Evolutionary conservation across 2,888 invertebrate species (phyloP), one percentile per base, ranked within the genome.

Genomic region (Ptilodon capucinus): DNA sequence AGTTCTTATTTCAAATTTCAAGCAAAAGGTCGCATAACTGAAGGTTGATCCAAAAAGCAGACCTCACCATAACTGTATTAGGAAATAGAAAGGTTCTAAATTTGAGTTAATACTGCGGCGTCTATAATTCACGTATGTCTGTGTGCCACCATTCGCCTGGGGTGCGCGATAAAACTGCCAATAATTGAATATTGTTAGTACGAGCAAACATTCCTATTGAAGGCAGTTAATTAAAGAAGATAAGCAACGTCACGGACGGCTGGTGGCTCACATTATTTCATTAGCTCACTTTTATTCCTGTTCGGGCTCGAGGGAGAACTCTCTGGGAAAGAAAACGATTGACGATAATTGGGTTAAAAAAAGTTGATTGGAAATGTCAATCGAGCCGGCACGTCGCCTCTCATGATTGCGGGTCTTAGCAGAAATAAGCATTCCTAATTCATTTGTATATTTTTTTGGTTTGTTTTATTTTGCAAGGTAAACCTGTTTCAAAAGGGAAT

Each of bases 341-440:
- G 70, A 72, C 69, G 60, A 71, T 82, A 82, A 85, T 85, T 76
- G 78, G 74, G 69, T 79, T 71, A 68, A 73, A 68, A 75, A 73
- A 72, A 36, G 67, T 62, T 67, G 68, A 71, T 72, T 71, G 68
- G 65, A 70, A 76, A 70, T 57, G 69, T 70, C 67, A 66, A 68
- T 68, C 64, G 59, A 63, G 60, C 60, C 50, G 52, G 45, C 54
- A 50, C 49, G 51, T 55, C 50, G 47, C 17, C 13, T 32, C n/a
- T 36, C 36, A 19, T 36, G 36, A 36, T 36, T 36, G 16, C 13
- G 35, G 18, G 28, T n/a, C 5, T n/a, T 28, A 28, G n/a, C 28
- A n/a, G 11, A 28, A 28, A 28, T 28, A 28, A 28, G 9, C 11
- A 25, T 25, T 21, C 21, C 7, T 21, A 21, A 6, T 21, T 21